Base-by-base conservation (phyloP, 2,113 vertebrate species). In the Dendrocopos noguchii region DNA sequence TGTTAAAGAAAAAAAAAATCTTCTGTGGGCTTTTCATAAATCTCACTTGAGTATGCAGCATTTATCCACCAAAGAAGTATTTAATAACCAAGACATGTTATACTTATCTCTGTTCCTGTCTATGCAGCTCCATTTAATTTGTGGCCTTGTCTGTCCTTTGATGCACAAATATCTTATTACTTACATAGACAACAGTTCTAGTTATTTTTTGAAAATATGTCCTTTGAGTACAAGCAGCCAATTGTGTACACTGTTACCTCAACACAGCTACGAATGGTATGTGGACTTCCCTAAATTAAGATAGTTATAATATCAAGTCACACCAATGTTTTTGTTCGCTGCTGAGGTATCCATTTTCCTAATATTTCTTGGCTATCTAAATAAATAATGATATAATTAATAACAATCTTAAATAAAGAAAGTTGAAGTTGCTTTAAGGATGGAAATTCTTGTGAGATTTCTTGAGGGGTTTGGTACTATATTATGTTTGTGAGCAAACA, bases 1-100 rank as follows among this genome's bases (percentile, higher is more conserved):
- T 82, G 28, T 80, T 44, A 65, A 92, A 39, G 39, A 11, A 92
- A 90, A 84, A 33, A 82, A n/a, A 73, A 70, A 56, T 87, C 11
- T 88, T 76, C 59, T 55, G 21, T 33, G 25, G n/a, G 13, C 15
- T 93, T 92, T 95, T 91, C 59, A 87, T 76, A 94, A 93, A 84
- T 78, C 65, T 89, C 53, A 52, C 47, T 78, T 90, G 47, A 93
- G 47, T 33, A 81, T 82, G 42, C 27, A 90, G 39, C 27, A 72
- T 88, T 90, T 88, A 77, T 72, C 61, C 83, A 86, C 52, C 39
- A 80, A 80, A 52, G 2, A 47, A 39, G 6, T 66, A 70, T 90
- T 94, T 93, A 89, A 87, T 80, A 93, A 76, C 28, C 19, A 72
- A 33, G 10, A 11, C 33, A 53, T 80, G 19, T 68, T 91, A 22